Percentiles rank a stretch among this genome's conserved stretches.
Conservation (phyloP, 2,888 invertebrate genomes). For the Gnatocerus cornutus region DNA sequence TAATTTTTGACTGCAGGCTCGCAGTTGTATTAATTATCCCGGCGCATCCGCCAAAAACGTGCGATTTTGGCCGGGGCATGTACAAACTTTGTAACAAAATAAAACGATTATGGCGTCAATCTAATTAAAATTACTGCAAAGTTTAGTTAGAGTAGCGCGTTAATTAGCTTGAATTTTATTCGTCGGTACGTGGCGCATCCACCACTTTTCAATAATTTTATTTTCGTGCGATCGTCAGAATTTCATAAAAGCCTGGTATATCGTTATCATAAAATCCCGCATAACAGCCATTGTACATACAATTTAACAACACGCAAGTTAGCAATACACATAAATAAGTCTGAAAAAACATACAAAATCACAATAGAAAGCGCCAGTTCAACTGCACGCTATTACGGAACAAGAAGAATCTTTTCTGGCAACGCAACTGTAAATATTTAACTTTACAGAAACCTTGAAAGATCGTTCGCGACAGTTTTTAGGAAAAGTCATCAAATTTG, state of each 20-base stretch:
- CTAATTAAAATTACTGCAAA: too few species aligned
- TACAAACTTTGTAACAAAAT: too few species aligned
- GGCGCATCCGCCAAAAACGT: background rate
- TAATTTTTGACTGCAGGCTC: too few species aligned
- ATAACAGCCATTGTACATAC: slow-evolving; percentile 11
- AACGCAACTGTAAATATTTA: slow-evolving; percentile 2
- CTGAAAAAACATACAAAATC: slow-evolving; percentile 30
- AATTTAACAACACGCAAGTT: slow-evolving; percentile 27
- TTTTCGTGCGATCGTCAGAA: background rate
- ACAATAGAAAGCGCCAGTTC: slow-evolving; percentile 19
- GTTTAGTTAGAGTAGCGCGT: too few species aligned
- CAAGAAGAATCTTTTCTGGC: slow-evolving; percentile 4
- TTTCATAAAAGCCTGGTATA: background rate
- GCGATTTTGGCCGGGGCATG: too few species aligned
- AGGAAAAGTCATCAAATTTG: slow-evolving; percentile 20
- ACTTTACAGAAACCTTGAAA: background rate
- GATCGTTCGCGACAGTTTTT: background rate
- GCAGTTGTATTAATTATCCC: background rate
- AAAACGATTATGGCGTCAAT: too few species aligned
- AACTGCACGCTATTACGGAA: slow-evolving; percentile 19
- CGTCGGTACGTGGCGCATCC: too few species aligned
- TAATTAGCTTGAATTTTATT: too few species aligned
- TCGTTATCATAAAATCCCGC: slow-evolving; percentile 13
- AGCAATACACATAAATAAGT: slow-evolving; percentile 30
- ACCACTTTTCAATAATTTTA: background rate